Evolutionary conservation across 2,888 invertebrate genomes (phyloP).

Genomic region (Caenorhabditis uteleia): DNA sequence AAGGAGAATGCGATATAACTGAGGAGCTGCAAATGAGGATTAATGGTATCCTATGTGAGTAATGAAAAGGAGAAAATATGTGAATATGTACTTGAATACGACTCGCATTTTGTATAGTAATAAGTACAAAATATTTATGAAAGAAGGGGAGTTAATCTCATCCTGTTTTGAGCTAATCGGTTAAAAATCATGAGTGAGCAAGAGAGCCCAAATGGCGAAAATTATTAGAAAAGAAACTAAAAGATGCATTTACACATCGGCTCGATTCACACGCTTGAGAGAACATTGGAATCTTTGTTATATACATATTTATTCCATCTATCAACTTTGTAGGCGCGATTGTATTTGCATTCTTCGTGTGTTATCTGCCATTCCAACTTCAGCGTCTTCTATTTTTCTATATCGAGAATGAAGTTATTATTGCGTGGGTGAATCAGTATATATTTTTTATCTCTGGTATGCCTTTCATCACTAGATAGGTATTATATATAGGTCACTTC

Average conservation of each 20-base stretch:
- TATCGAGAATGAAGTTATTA: slow-evolving; percentile 28
- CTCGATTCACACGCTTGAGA: too few relatives aligned
- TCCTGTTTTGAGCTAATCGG: too few relatives aligned
- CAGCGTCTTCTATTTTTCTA: slow-evolving; percentile 59
- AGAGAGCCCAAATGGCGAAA: too few relatives aligned
- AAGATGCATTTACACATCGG: too few relatives aligned
- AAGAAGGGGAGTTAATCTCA: too few relatives aligned
- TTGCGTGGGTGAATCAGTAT: slow-evolving; percentile 48
- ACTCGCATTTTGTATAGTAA: too few relatives aligned
- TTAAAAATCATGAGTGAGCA: too few relatives aligned
- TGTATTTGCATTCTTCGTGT: slow-evolving; percentile 56
- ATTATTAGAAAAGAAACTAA: not conserved
- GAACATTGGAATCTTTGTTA: too few relatives aligned
- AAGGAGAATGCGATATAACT: slow-evolving; percentile 28
- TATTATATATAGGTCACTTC: slow-evolving; percentile 5
- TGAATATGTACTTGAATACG: too few relatives aligned
- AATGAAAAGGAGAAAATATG: not conserved
- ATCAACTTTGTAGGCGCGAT: slow-evolving; percentile 40
- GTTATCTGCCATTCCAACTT: slow-evolving; percentile 58
- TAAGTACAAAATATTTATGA: too few relatives aligned
- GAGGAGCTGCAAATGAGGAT: slow-evolving; percentile 39
- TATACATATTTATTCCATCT: too few relatives aligned
- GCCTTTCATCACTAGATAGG: too few relatives aligned
- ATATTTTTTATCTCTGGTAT: slow-evolving; percentile 57
- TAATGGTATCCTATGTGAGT: slow-evolving; percentile 30